These are phyloP conservation scores for Phainopepla nitens DNA, from an alignment of 2,113 vertebrate species.

Conservation along the genomic window DNA sequence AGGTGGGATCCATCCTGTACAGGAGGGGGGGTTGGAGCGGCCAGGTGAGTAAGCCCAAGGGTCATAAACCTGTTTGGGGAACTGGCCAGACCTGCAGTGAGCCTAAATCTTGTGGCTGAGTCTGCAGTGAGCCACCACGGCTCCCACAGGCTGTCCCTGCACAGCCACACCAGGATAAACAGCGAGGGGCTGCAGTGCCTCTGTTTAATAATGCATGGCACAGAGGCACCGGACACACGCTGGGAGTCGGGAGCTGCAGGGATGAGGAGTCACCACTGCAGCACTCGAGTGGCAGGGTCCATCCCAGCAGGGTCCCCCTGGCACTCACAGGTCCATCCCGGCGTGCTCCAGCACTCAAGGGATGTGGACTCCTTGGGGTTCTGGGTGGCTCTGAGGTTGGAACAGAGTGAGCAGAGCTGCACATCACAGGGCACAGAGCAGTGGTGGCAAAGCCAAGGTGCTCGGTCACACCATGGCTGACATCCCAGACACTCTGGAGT, in stretches of 20 bases:
- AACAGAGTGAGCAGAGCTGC: neutral
- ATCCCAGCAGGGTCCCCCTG: rapidly evolving
- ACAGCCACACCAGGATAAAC: neutral
- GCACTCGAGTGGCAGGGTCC: neutral
- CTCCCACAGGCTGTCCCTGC: neutral
- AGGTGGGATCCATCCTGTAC: neutral
- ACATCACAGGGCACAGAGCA: neutral
- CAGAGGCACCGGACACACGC: neutral
- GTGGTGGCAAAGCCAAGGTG: neutral
- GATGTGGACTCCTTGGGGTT: neutral
- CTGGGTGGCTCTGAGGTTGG: neutral
- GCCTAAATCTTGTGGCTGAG: neutral
- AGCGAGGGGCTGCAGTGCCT: slow-evolving; percentile 31
- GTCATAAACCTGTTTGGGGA: neutral
- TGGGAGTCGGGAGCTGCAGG: neutral
- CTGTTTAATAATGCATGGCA: slow-evolving; percentile 47
- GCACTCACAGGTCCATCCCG: rapidly evolving
- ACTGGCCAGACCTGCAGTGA: neutral
- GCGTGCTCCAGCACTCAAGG: rapidly evolving
- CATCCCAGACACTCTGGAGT: rapidly evolving
- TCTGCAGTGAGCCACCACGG: rapidly evolving
- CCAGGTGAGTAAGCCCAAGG: neutral
- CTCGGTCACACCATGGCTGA: rapidly evolving
- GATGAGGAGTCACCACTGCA: neutral
- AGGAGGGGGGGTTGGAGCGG: neutral